Percentiles rank a stretch among this genome's conserved stretches.
phyloP scores from a whole-genome alignment of 2,797 vertebrate species.

The Tapera naevia region DNA sequence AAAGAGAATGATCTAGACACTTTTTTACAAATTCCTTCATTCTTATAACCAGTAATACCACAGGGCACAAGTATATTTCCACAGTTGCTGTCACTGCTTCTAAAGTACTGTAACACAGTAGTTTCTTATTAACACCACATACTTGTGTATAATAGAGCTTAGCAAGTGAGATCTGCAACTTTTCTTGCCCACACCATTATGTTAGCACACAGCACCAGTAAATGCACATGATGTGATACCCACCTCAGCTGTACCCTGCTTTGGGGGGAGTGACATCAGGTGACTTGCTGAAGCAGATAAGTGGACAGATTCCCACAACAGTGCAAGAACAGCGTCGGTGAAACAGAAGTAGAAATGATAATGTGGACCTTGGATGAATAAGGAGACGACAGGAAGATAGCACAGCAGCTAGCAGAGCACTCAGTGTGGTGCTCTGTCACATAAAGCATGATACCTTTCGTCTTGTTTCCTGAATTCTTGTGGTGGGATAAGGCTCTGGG shows the following conservation, averaged over 20 bases:
- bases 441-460: neutral
- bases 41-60: neutral
- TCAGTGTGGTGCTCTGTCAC: fast-evolving
- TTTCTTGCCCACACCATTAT: neutral
- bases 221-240: neutral
- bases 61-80: neutral
- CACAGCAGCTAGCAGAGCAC: neutral
- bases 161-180: neutral
- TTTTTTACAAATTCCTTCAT: neutral
- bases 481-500: neutral
- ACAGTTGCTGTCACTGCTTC: neutral
- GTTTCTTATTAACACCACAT: neutral
- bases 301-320: neutral
- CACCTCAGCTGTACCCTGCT: neutral
- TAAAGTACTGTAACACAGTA: neutral
- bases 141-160: neutral
- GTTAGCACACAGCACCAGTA: neutral
- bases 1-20: neutral
- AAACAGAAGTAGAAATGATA: neutral
- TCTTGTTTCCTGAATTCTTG: neutral
- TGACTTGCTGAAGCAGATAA: neutral
- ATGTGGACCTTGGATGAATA: neutral
- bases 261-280: neutral
- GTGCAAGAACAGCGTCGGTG: neutral
- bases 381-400: neutral